These are phyloP conservation scores for Cyanoramphus novaezelandiae DNA, from an alignment of 2,113 vertebrate genomes.

Conservation along the genomic window DNA sequence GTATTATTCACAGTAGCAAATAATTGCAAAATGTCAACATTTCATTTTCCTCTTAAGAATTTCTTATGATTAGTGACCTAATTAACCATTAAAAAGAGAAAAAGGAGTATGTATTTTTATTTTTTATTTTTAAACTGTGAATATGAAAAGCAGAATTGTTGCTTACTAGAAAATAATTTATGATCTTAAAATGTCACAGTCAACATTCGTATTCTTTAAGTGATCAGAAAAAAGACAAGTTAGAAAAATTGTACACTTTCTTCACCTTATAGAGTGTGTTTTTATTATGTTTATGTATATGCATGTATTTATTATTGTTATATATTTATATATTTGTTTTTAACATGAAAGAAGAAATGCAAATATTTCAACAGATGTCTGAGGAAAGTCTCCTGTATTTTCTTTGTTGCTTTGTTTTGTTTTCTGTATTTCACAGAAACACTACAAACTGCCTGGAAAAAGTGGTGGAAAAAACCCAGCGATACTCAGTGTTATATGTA, in stretches of 20 bases:
- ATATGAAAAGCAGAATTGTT: conserved; percentile 51
- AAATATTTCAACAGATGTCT: conserved; percentile 41
- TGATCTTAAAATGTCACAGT: conserved; percentile 70
- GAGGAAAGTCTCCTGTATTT: neutral
- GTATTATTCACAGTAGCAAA: conserved; percentile 77
- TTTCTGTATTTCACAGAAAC: neutral
- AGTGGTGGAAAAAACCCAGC: neutral
- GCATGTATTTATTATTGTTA: neutral
- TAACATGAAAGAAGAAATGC: conserved; percentile 25
- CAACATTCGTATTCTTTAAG: conserved; percentile 37
- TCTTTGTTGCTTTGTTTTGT: too few species aligned
- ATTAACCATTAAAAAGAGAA: conserved; percentile 72
- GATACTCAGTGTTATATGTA: neutral
- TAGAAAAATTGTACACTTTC: neutral
- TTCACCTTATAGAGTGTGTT: neutral
- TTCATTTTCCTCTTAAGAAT: conserved; percentile 76
- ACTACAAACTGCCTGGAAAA: conserved; percentile 2
- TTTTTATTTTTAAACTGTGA: conserved; percentile 56
- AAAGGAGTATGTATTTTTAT: conserved; percentile 19
- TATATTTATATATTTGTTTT: neutral
- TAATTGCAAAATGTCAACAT: conserved; percentile 80
- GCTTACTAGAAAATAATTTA: conserved; percentile 51
- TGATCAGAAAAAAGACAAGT: conserved; percentile 45
- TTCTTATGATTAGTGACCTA: conserved; percentile 78
- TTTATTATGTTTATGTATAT: neutral